Base-by-base conservation (phyloP, 2,797 vertebrate genomes). In the Darevskia mixta region DNA sequence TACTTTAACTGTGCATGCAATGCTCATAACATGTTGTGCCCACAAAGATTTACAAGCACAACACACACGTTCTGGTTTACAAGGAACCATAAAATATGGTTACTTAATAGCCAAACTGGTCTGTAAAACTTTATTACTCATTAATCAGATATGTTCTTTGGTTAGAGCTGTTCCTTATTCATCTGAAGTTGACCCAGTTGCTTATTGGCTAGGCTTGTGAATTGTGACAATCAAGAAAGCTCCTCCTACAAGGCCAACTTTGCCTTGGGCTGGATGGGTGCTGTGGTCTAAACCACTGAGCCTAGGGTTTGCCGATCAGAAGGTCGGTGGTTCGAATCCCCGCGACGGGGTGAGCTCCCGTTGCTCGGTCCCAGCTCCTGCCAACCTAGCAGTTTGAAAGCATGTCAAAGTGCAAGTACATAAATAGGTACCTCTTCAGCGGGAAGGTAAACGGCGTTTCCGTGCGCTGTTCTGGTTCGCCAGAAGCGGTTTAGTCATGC, bases 201-300 rank as follows among this genome's bases (percentile, higher is more conserved):
- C 87, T 87, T 92, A 91, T 91, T 71, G 91, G 78, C 18, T 61
- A 85, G 32, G 27, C 1, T 49, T 85, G 15, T 79, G 83, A 69
- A 49, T 64, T 2, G 79, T 43, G 41, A 38, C 35, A 38, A 61
- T 61, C 8, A 32, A 15, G 8, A 32, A 69, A 75, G 20, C 92
- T 87, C 86, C 61, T 94, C 90, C 88, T 83, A 20, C 89, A 87
- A 86, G 81, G 92, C 72, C 76, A 72, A 45, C 25, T 69, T 64
- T 78, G 64, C 9, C 5, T 77, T 11, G 2, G 83, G 82, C 87
- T 94, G 91, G 85, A 41, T 41, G 38, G 38, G 38, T 41, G 38
- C 38, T 41, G 38, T 41, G 38, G 38, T 5, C 38, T 41, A 41
- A 41, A 41, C 38, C 38, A 41, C 38, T 41, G 38, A 41, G 38